Evolutionary conservation across 1,140 invertebrate species (phyloP).

Genomic region (Stegodyphus dumicola): DNA sequence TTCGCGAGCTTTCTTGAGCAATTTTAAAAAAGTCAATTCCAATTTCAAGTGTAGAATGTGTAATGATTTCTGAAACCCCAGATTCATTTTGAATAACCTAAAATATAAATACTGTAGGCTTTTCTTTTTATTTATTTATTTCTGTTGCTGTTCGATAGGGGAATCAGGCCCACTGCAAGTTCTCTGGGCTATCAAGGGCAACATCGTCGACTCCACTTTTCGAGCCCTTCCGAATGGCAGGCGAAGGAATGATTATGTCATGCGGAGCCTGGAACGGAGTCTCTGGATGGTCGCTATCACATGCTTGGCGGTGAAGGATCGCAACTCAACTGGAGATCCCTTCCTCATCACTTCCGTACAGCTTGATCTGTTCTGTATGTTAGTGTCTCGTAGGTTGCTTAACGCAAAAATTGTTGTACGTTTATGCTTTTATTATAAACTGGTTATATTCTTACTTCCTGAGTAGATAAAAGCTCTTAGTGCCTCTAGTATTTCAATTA

Average conservation of each 20-base stretch:
- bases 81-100: no score
- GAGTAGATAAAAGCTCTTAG: no score
- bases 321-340: constrained; percentile 12
- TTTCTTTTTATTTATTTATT: no score
- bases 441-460: no score
- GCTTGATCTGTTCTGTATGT: constrained; percentile 50
- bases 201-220: constrained; percentile 36
- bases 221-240: constrained; percentile 15
- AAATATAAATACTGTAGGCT: no score
- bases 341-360: constrained; percentile 16
- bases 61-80: no score
- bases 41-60: no score
- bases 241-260: constrained; percentile 6
- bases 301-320: constrained; percentile 15
- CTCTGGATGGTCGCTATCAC: constrained; percentile 36
- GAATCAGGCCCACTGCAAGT: constrained; percentile 29
- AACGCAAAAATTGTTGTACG: no score
- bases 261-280: constrained; percentile 15
- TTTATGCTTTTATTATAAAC: no score
- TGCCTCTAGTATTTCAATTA: no score
- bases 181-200: constrained; percentile 15
- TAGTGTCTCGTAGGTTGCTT: constrained; percentile 13
- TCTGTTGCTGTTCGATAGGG: neutral
- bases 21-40: no score
- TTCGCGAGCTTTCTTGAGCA: no score